Conservation (phyloP, 2,888 invertebrate genomes). For the Muscina levida region DNA sequence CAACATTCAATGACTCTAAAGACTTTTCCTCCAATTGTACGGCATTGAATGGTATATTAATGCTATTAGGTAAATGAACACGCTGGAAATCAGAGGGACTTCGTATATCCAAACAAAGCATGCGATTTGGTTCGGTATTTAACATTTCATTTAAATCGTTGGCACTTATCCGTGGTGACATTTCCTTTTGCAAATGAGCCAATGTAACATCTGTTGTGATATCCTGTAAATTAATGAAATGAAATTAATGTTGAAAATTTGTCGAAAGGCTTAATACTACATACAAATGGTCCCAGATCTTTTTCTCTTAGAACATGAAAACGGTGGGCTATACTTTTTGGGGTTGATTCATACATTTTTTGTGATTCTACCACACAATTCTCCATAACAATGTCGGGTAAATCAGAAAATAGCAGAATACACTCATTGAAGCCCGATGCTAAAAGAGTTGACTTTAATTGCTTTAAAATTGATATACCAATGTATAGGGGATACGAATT, state of each 20-base stretch:
- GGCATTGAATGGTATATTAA: slow-evolving; percentile 93
- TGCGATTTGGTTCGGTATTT: slow-evolving; percentile 82
- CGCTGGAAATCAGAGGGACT: slow-evolving; percentile 83
- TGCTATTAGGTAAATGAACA: slow-evolving; percentile 89
- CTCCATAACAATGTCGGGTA: slow-evolving; percentile 98
- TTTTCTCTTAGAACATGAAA: slow-evolving; percentile 85
- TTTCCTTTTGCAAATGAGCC: slow-evolving; percentile 86
- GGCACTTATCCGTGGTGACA: slow-evolving; percentile 91
- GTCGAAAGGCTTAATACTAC: slow-evolving; percentile 36
- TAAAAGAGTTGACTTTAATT: slow-evolving; percentile 90
- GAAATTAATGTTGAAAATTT: slow-evolving; percentile 14
- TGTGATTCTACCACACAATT: slow-evolving; percentile 94
- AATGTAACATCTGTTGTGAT: slow-evolving; percentile 84
- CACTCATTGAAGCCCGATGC: slow-evolving; percentile 98
- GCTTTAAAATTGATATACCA: slow-evolving; percentile 94
- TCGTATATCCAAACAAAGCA: slow-evolving; percentile 86
- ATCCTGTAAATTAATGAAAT: slow-evolving; percentile 81
- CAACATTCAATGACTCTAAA: slow-evolving; percentile 85
- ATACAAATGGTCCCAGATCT: slow-evolving; percentile 75
- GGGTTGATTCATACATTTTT: slow-evolving; percentile 88
- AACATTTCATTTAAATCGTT: slow-evolving; percentile 90
- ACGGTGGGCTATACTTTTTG: slow-evolving; percentile 92
- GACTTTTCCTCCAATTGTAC: slow-evolving; percentile 87
- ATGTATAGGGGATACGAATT: slow-evolving; percentile 96
- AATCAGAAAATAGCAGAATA: slow-evolving; percentile 97